Base-by-base conservation (phyloP, 2,797 vertebrate genomes). In the Siniperca obscura region DNA sequence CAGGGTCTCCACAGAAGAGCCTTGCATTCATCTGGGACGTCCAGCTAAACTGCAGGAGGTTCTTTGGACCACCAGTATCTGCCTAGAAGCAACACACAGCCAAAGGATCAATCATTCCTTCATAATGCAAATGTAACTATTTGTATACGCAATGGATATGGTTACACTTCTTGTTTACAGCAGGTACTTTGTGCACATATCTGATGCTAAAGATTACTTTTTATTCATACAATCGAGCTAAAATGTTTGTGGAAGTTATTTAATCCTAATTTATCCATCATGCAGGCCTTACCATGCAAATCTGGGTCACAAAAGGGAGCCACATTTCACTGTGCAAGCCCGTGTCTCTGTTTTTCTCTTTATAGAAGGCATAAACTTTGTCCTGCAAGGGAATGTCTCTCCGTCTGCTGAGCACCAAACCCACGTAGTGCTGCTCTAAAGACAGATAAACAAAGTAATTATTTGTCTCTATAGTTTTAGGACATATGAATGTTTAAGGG, bases 361-460 rank as follows among this genome's bases (percentile, higher is more conserved):
- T 91, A 34, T 94, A 95, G 56, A 96, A 96, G 42, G 84, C 89
- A 71, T 95, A 96, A 0, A 94, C 64, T 77, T 78, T 95, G 78
- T 87, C 87, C 61, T 94, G 76, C 5, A 27, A 7, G 27, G 13
- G 2, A 0, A 75, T 1, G 0, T 76, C 19, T 69, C 0, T 16
- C 0, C 46, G 53, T 69, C 30, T 78, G 48, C 84, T 93, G 46
- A 76, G 21, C 5, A 93, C 44, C 84, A 96, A 59, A 27, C 91
- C 87, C 40, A 95, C 52, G 76, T 94, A 95, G n/a, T 77, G 73
- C 80, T 91, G 91, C 67, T 94, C 96, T 96, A 11, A 38, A 83
- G 36, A 57, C 30, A 71, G 3, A 76, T 36, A 76, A 34, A 74
- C 7, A 11, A 22, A 44, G 19, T 2, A 0, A 36, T 42, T 5